Base-by-base conservation (phyloP, 2,113 vertebrate genomes). In the Ramphastos sulfuratus region DNA sequence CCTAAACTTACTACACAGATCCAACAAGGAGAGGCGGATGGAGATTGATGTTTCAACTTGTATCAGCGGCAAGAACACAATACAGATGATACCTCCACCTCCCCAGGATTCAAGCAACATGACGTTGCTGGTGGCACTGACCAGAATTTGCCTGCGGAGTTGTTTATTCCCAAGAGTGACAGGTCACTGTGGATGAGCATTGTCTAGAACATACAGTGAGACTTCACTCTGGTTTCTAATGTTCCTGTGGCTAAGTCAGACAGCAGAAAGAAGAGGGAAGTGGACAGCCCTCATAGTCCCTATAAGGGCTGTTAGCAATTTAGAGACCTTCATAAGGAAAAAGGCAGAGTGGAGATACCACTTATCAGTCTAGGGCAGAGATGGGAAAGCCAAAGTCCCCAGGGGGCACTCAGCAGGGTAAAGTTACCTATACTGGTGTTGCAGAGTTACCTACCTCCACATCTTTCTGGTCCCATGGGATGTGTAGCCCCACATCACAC, bases 401-500 rank as follows among this genome's bases (percentile, higher is more conserved):
- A 67, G 54, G 37, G 10, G 11, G 8, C 6, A 46, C 23, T 15
- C 3, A 0, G 46, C 18, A 77, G 65, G 55, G 5, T 28, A 64
- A 35, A 10, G n/a, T 35, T 55, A 58, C 18, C 30, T 15, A 15
- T 48, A 17, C 46, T 20, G 18, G 46, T 48, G 46, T 48, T 48
- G 46, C 31, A 64, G 39, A 10, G 30, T 35, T 55, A 54, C 18
- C n/a, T 13, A 15, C 0, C 14, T 66, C 42, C 20, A 30, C 35
- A 48, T 66, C 15, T 33, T 30, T 54, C 21, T 35, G 15, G 12
- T 54, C 20, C 52, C 4, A 1, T 7, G 27, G 64, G 39, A 54
- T 0, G 1, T 80, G 30, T 28, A 86, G 33, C 6, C 17, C n/a
- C 19, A 15, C 58, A 27, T 0, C 0, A 1, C n/a, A 13, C 14